Evolutionary conservation across 2,797 vertebrate species (phyloP).

Genomic region (Megalops cyprinoides): DNA sequence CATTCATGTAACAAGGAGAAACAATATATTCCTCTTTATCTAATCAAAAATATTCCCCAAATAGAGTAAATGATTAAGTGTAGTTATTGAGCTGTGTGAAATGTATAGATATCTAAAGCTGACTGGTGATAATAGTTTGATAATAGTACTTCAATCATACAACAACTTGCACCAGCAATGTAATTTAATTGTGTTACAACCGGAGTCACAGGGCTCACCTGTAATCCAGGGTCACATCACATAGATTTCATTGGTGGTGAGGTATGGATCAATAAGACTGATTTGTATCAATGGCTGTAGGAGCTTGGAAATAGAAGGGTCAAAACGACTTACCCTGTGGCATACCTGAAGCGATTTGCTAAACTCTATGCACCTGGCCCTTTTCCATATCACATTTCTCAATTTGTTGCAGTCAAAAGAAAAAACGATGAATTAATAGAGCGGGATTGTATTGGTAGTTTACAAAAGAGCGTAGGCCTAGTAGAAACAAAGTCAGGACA

Average conservation of each 20-base stretch:
- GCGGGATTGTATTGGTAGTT: neutral
- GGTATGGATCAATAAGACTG: conserved; percentile 61
- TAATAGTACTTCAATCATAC: neutral
- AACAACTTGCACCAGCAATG: conserved; percentile 40
- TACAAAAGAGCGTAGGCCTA: no score
- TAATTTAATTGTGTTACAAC: no score
- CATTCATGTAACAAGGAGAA: neutral
- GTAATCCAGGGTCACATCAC: conserved; percentile 62
- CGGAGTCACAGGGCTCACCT: conserved; percentile 46
- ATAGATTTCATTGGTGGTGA: conserved; percentile 51
- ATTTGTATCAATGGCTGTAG: conserved; percentile 68
- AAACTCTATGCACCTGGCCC: neutral
- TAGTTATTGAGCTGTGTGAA: neutral
- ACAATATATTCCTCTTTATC: neutral
- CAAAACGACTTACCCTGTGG: conserved; percentile 57
- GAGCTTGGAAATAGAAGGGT: conserved; percentile 64
- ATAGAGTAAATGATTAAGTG: neutral
- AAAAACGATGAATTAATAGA: neutral
- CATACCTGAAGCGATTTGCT: conserved; percentile 4
- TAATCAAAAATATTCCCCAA: no score
- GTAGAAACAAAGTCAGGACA: no score
- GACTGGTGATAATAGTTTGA: neutral
- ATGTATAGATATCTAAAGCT: neutral
- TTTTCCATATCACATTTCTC: neutral
- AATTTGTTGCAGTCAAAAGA: neutral